A percentile compares a stretch with the other conserved stretches of the same genome.
Conservation (phyloP, 2,888 invertebrate species). For the Aphrophora alni region DNA sequence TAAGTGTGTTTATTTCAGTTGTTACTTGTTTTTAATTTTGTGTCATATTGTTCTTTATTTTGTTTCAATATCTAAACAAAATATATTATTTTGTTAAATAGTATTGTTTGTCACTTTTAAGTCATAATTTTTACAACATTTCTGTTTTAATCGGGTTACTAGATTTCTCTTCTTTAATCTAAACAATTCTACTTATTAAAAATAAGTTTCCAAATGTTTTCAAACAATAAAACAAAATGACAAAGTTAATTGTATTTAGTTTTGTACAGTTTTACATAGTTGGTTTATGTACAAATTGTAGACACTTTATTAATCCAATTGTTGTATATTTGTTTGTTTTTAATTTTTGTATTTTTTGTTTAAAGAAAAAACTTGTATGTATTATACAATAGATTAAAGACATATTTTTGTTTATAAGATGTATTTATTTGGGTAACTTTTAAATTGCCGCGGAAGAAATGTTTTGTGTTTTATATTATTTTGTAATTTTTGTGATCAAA, state of each 20-base stretch:
- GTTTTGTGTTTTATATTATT: background rate
- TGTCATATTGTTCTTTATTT: too few species aligned
- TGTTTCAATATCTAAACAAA: too few species aligned
- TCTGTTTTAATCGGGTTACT: too few species aligned
- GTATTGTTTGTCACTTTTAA: too few species aligned
- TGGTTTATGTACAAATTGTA: background rate
- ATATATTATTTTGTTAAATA: too few species aligned
- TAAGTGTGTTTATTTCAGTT: too few species aligned
- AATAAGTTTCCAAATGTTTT: background rate
- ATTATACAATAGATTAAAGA: background rate
- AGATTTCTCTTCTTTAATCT: too few species aligned
- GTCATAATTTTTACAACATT: too few species aligned
- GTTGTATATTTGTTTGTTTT: background rate
- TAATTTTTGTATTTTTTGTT: background rate
- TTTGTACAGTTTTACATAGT: background rate
- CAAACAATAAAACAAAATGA: background rate
- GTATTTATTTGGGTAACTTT: constrained; percentile 6
- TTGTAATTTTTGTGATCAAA: background rate
- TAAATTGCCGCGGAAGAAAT: background rate
- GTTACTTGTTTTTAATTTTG: too few species aligned
- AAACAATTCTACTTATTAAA: too few species aligned
- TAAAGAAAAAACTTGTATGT: background rate
- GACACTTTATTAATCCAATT: background rate
- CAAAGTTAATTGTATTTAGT: background rate
- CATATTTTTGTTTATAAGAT: constrained; percentile 2